Evolutionary conservation across 2,888 invertebrate genomes (phyloP).

Genomic region (Aspidiotus destructor): DNA sequence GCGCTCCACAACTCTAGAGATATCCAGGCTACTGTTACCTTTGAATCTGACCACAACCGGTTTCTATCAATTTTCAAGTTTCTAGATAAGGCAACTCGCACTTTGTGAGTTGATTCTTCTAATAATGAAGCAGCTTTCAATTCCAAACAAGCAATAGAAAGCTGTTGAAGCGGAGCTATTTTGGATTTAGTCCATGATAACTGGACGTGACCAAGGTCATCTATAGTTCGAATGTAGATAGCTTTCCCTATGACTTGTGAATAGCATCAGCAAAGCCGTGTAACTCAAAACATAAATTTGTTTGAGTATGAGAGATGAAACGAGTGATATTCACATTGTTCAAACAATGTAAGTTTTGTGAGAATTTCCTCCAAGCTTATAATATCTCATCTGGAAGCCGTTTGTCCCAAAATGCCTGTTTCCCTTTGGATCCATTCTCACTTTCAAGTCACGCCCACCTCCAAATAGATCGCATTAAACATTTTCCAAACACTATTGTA

Average conservation of each 20-base stretch:
- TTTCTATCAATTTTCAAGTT: conserved; percentile 9
- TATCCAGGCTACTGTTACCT: conserved; percentile 38
- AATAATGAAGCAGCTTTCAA: conserved; percentile 37
- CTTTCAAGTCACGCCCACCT: too few species aligned
- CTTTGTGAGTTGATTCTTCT: conserved; percentile 28
- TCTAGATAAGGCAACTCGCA: conserved; percentile 16
- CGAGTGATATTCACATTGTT: too few species aligned
- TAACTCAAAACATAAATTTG: conserved; percentile 32
- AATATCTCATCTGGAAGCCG: too few species aligned
- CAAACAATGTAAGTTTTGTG: too few species aligned
- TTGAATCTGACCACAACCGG: conserved; percentile 36
- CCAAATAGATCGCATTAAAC: too few species aligned
- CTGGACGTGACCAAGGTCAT: not conserved
- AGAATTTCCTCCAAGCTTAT: too few species aligned
- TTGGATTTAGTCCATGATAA: conserved; percentile 38
- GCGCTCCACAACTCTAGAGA: conserved; percentile 35
- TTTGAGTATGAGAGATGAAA: too few species aligned
- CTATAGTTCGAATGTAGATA: conserved; percentile 35
- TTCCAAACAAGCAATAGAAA: conserved; percentile 38
- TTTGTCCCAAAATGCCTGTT: too few species aligned
- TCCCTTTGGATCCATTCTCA: too few species aligned
- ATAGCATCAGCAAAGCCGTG: conserved; percentile 37
- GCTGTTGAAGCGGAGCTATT: conserved; percentile 38
- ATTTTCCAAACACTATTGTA: too few species aligned
- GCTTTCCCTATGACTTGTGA: conserved; percentile 36